These are phyloP conservation scores for Philopedon plagiatum DNA, from an alignment of 2,888 invertebrate genomes.

Conservation along the genomic window DNA sequence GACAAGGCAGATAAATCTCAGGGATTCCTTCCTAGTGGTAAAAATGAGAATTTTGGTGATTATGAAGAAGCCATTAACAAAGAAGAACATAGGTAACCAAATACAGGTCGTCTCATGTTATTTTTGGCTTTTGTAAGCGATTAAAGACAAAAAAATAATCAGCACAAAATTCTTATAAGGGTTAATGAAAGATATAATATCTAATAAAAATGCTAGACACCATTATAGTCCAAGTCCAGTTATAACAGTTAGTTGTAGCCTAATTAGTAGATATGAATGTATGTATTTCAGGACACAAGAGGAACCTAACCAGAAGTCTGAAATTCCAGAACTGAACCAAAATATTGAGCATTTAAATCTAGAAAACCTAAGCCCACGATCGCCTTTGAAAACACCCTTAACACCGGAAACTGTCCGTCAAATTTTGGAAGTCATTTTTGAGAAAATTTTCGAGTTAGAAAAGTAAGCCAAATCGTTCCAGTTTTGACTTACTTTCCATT, in stretches of 20 bases:
- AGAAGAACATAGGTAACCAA: background rate
- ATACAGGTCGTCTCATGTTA: background rate
- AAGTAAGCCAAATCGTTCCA: slow-evolving; percentile 23
- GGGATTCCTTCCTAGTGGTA: background rate
- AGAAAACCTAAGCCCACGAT: slow-evolving; percentile 15
- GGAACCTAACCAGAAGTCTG: background rate
- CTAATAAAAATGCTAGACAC: too few relatives aligned
- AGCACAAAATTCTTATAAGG: too few relatives aligned
- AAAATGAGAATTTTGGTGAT: background rate
- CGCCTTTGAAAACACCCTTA: slow-evolving; percentile 19
- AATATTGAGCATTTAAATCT: slow-evolving; percentile 13
- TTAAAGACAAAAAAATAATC: too few relatives aligned
- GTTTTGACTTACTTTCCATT: too few relatives aligned
- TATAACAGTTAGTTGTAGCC: too few relatives aligned
- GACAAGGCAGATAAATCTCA: background rate
- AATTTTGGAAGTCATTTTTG: slow-evolving; percentile 42
- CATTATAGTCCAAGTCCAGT: too few relatives aligned
- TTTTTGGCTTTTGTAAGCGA: background rate
- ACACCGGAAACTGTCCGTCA: slow-evolving; percentile 49
- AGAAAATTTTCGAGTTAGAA: slow-evolving; percentile 44
- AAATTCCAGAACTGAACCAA: background rate
- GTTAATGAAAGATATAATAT: too few relatives aligned
- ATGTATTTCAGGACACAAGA: slow-evolving; percentile 2
- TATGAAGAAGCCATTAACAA: background rate
- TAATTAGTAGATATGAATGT: background rate